Percentiles rank a stretch among this genome's conserved stretches.
Evolutionary conservation across 2,113 vertebrate species (phyloP).

Genomic region (Hippocampus comes): DNA sequence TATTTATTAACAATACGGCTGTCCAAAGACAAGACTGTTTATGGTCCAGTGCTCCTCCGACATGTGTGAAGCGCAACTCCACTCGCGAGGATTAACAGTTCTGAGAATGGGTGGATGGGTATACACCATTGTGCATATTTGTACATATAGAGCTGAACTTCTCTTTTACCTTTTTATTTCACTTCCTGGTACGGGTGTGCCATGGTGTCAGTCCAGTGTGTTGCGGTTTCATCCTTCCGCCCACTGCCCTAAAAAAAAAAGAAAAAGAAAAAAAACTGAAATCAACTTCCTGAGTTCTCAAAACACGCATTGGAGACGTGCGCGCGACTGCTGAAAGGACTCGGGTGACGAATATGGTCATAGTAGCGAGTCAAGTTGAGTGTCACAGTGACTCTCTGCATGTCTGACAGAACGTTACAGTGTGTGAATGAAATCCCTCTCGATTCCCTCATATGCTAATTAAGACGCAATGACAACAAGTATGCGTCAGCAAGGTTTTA

Average conservation of each 20-base stretch:
- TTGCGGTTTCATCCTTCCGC: slow-evolving; percentile 49
- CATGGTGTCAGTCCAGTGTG: slow-evolving; percentile 13
- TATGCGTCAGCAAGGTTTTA: too few species aligned
- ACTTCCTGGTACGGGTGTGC: slow-evolving; percentile 18
- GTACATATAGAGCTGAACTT: neutral
- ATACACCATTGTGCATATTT: neutral
- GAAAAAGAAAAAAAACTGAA: slow-evolving; percentile 39
- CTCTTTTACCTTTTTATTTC: neutral
- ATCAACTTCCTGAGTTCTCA: slow-evolving; percentile 41
- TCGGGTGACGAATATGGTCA: too few species aligned
- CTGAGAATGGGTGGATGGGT: neutral
- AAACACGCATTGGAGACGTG: neutral
- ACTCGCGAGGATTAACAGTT: too few species aligned
- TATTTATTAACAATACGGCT: neutral
- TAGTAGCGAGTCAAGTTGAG: too few species aligned
- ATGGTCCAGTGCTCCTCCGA: neutral
- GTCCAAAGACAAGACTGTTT: too few species aligned
- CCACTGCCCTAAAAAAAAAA: slow-evolving; percentile 42
- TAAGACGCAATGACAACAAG: too few species aligned
- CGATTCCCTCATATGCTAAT: too few species aligned
- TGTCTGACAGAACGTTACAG: too few species aligned
- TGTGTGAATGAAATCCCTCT: too few species aligned
- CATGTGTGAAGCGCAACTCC: neutral
- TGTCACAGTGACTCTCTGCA: too few species aligned
- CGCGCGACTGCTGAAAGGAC: too few species aligned